These are phyloP conservation scores for Chymomyza caudatula DNA, from an alignment of 2,888 invertebrate species.

Conservation along the genomic window DNA sequence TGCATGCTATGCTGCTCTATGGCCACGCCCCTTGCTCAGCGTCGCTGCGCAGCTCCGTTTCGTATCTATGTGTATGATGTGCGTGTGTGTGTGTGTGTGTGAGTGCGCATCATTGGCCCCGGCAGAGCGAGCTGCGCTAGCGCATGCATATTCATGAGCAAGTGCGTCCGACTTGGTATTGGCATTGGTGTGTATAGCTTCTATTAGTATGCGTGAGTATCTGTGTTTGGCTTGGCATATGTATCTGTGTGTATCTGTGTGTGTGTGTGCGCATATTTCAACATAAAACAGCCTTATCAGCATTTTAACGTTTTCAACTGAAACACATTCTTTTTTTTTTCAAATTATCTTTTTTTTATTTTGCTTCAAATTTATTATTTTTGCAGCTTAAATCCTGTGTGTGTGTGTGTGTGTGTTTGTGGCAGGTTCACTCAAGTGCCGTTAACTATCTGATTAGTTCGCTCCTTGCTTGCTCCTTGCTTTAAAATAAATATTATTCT, in stretches of 20 bases:
- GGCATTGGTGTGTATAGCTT: not conserved
- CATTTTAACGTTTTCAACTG: constrained; percentile 47
- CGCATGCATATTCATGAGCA: constrained; percentile 66
- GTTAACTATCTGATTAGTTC: constrained; percentile 72
- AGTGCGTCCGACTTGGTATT: constrained; percentile 14
- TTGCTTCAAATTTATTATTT: constrained; percentile 61
- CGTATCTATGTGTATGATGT: not conserved
- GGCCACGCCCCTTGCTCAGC: not conserved
- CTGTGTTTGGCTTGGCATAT: not conserved
- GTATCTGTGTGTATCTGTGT: constrained; percentile 20
- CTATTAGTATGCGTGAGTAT: constrained; percentile 6
- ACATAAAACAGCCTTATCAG: constrained; percentile 56
- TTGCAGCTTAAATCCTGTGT: constrained; percentile 70
- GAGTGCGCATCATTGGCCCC: constrained; percentile 51
- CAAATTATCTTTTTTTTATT: constrained; percentile 32
- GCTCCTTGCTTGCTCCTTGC: constrained; percentile 53
- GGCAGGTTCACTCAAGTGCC: constrained; percentile 40
- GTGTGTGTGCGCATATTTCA: constrained; percentile 55
- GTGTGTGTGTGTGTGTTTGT: constrained; percentile 20
- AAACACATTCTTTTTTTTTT: constrained; percentile 44
- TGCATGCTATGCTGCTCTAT: not conserved
- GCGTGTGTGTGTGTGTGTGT: constrained; percentile 25
- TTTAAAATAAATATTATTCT: constrained; percentile 74
- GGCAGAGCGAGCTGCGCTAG: constrained; percentile 34
- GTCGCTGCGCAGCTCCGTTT: constrained; percentile 34